Conservation (phyloP, 2,888 invertebrate species). For the Creontiades dilutus region DNA sequence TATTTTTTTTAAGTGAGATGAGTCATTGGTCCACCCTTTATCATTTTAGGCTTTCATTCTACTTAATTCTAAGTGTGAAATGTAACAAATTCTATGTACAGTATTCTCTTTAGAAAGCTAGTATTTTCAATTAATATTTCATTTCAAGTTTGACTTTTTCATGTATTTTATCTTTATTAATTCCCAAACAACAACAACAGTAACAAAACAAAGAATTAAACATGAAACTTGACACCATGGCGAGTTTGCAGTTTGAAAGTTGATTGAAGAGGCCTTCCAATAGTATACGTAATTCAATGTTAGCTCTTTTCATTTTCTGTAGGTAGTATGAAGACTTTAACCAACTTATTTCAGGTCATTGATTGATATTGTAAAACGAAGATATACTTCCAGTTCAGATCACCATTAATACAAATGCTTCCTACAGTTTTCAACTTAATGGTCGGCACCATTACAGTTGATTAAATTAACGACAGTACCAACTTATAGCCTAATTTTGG, state of each 20-base stretch:
- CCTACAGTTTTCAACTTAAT: too few relatives aligned
- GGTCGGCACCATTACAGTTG: too few relatives aligned
- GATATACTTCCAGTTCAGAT: too few relatives aligned
- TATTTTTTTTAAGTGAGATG: conserved; percentile 3
- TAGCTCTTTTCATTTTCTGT: too few relatives aligned
- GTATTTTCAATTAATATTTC: background rate
- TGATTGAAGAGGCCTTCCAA: background rate
- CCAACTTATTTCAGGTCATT: too few relatives aligned
- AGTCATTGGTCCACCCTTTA: conserved; percentile 61
- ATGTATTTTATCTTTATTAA: conserved; percentile 29
- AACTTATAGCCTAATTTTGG: conserved; percentile 10
- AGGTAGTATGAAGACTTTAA: too few relatives aligned
- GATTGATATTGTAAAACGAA: too few relatives aligned
- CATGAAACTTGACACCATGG: conserved; percentile 4
- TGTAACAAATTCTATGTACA: conserved; percentile 57
- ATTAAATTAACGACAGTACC: background rate
- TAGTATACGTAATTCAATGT: too few relatives aligned
- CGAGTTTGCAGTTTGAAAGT: conserved; percentile 29
- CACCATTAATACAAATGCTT: too few relatives aligned
- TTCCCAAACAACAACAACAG: conserved; percentile 56
- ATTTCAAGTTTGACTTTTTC: conserved; percentile 33
- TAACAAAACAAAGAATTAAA: conserved; percentile 45
- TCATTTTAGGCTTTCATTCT: conserved; percentile 62
- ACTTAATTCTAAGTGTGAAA: conserved; percentile 47
- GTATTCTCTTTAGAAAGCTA: conserved; percentile 29